A percentile compares a stretch with the other conserved stretches of the same genome.
Evolutionary conservation across 1,140 invertebrate species (phyloP).

Genomic region (Ruditapes philippinarum): DNA sequence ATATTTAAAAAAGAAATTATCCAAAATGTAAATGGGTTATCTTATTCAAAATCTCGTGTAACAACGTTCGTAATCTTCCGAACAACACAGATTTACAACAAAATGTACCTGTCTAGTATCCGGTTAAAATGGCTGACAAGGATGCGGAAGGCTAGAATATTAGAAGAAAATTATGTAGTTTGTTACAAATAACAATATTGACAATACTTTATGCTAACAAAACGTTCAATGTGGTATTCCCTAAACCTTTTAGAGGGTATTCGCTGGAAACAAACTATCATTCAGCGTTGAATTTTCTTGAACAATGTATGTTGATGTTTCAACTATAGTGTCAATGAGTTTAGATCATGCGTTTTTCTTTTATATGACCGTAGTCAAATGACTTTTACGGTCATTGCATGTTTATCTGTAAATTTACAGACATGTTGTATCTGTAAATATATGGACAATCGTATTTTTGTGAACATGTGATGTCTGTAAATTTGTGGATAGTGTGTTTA

Average conservation of each 20-base stretch:
- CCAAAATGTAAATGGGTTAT: too few relatives aligned
- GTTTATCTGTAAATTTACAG: neutral
- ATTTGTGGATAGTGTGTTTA: too few relatives aligned
- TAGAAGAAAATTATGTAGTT: neutral
- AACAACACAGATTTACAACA: too few relatives aligned
- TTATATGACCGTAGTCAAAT: neutral
- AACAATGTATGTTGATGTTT: neutral
- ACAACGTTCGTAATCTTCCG: too few relatives aligned
- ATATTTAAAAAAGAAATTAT: too few relatives aligned
- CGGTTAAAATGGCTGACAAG: too few relatives aligned
- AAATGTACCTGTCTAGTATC: too few relatives aligned
- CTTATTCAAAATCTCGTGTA: too few relatives aligned
- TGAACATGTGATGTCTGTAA: too few relatives aligned
- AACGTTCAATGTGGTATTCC: neutral
- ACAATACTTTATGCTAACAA: neutral
- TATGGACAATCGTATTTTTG: too few relatives aligned
- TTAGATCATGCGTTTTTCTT: neutral
- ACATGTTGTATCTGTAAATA: neutral
- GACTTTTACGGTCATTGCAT: neutral
- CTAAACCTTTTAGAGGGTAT: neutral
- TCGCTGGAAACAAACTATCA: neutral
- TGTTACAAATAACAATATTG: neutral
- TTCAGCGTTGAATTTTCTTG: neutral
- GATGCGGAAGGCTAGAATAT: too few relatives aligned
- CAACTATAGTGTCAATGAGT: neutral